Conservation (phyloP, 1,140 invertebrate species). For the Drosophila setifemur region DNA sequence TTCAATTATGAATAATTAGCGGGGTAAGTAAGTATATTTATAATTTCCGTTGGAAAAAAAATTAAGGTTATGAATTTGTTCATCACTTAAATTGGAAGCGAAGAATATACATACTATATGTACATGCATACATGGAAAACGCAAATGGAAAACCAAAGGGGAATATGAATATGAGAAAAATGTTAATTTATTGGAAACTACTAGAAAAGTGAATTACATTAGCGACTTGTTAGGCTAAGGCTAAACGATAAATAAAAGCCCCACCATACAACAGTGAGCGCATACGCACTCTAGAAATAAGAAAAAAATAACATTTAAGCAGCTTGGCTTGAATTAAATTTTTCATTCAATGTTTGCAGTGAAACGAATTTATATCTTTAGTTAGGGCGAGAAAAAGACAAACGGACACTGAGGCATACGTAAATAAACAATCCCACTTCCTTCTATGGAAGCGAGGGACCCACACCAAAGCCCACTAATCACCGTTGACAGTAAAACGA, state of each 20-base stretch:
- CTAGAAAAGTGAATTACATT: no score
- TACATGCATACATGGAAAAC: no score
- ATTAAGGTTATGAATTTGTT: background rate
- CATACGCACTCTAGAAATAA: no score
- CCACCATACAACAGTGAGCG: no score
- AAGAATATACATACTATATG: no score
- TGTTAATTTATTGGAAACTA: no score
- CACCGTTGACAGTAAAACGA: conserved; percentile 60
- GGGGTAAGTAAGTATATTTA: conserved; percentile 19
- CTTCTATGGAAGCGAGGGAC: background rate
- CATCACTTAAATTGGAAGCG: background rate
- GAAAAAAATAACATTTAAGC: conserved; percentile 54
- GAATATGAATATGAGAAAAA: no score
- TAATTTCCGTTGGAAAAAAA: background rate
- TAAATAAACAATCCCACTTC: conserved; percentile 3
- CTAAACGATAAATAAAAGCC: no score
- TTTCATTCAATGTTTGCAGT: conserved; percentile 37
- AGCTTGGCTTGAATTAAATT: conserved; percentile 65
- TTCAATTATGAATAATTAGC: conserved; percentile 64
- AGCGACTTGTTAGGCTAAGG: no score
- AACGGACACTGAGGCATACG: background rate
- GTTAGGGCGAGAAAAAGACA: conserved; percentile 9
- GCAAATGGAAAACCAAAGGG: background rate
- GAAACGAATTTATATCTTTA: conserved; percentile 44
- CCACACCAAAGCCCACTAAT: conserved; percentile 67